Conservation (phyloP, 2,113 vertebrate genomes). For the Mus spicilegus region DNA sequence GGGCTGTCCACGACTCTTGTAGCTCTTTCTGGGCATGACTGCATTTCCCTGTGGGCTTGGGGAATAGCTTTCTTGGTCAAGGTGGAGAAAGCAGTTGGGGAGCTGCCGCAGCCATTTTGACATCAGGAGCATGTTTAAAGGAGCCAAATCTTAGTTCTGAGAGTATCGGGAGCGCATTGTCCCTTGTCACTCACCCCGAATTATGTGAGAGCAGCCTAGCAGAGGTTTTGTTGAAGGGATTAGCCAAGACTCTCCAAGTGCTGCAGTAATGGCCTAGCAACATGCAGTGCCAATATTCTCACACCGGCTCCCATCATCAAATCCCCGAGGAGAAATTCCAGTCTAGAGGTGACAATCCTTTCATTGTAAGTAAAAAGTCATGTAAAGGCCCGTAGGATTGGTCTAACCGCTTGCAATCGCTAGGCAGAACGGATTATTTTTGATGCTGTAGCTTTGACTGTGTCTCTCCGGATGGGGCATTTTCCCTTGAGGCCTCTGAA, state of each 20-base stretch:
- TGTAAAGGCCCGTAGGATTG: background rate
- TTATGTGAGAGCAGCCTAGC: background rate
- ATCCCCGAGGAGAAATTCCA: conserved; percentile 20
- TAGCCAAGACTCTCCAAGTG: background rate
- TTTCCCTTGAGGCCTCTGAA: background rate
- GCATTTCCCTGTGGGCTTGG: background rate
- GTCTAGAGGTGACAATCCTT: background rate
- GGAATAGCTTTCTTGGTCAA: background rate
- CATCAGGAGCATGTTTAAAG: background rate
- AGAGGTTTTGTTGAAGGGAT: background rate
- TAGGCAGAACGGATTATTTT: background rate
- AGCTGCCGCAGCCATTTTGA: background rate
- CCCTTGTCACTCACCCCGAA: background rate
- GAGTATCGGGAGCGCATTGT: background rate
- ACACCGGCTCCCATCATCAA: background rate
- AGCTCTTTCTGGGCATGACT: background rate
- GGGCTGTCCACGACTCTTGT: too few species aligned
- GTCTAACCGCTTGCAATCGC: background rate
- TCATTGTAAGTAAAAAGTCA: background rate
- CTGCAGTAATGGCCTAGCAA: background rate
- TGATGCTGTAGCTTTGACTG: background rate
- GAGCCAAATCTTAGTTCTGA: background rate
- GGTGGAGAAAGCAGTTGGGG: background rate
- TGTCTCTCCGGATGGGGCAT: background rate
- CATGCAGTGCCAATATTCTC: background rate